Evolutionary conservation across 2,113 vertebrate species (phyloP), one percentile per base, ranked within the genome.

Genomic region (Zosterops japonicus): DNA sequence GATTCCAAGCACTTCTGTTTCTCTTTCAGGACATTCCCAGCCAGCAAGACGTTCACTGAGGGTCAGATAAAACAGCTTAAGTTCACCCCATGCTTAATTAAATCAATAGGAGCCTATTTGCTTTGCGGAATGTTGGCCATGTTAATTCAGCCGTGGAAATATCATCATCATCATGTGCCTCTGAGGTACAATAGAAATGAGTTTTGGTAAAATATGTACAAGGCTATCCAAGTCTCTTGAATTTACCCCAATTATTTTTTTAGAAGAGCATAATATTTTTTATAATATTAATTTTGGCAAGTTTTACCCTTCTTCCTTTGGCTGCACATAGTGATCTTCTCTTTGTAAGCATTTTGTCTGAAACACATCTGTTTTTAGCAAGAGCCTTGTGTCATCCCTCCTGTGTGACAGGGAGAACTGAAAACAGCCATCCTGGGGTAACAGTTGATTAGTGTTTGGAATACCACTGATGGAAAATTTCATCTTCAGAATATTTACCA

Each of bases 21-120:
- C 97, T 98, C 98, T 98, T 98, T 97, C 61, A 87, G 97, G 95
- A 97, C 87, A 91, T 96, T 98, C 93, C 96, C 94, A 98, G 96
- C 97, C 97, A 97, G 97, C 96, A 97, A 96, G 97, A 97, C 95
- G 95, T 96, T 89, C 95, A 97, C 95, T 97, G 97, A 97, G 39
- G 39, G 96, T 97, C 89, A 96, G 97, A 96, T 96, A 96, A 94
- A 98, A 96, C 96, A 97, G 97, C 96, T 98, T 96, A 83, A 96
- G 93, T 97, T 98, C 96, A 94, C 95, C 96, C 96, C 95, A 89
- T 95, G 93, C 95, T 98, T 97, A 94, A 98, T 97, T 94, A 94
- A 97, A 98, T 99, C 98, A 98, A 98, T 98, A 98, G 90, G 90
- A 97, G 83, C 91, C 97, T 96, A 97, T 98, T 98, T 98, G 95